Conservation (phyloP, 2,888 invertebrate species). For the Sphaeridia pumilis region DNA sequence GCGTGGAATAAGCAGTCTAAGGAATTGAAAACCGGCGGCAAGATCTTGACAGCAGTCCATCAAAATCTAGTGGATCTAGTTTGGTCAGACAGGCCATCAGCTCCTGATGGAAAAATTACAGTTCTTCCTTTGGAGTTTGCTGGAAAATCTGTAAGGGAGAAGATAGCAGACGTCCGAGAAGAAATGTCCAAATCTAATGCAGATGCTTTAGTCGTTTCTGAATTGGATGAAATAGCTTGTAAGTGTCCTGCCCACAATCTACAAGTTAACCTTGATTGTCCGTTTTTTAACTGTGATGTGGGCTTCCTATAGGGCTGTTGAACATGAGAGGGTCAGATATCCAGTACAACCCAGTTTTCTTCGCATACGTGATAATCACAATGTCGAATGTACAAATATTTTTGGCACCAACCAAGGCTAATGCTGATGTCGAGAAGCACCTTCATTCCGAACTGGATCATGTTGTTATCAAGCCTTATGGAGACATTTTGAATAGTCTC, state of each 20-base stretch:
- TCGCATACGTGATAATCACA: constrained; percentile 51
- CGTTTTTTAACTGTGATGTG: too few relatives aligned
- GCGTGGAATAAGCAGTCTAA: constrained; percentile 51
- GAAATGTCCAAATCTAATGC: constrained; percentile 57
- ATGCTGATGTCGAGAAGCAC: constrained; percentile 47
- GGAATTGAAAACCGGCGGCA: constrained; percentile 52
- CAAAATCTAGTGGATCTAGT: constrained; percentile 63
- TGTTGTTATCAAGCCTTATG: constrained; percentile 48
- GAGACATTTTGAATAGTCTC: constrained; percentile 46
- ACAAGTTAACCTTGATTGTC: too few relatives aligned
- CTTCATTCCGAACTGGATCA: constrained; percentile 48
- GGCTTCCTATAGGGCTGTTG: constrained; percentile 70
- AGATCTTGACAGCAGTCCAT: constrained; percentile 52
- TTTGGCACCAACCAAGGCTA: constrained; percentile 49
- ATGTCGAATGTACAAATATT: constrained; percentile 51
- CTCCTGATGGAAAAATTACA: constrained; percentile 46
- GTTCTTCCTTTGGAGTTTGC: constrained; percentile 49
- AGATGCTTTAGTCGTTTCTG: constrained; percentile 56
- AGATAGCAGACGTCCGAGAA: constrained; percentile 52
- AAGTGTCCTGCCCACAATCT: too few relatives aligned
- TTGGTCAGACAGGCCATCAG: constrained; percentile 52
- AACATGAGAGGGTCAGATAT: constrained; percentile 85
- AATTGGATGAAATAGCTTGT: constrained; percentile 80
- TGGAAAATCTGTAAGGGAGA: constrained; percentile 53
- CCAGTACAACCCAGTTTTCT: constrained; percentile 74